A percentile compares a stretch with the other conserved stretches of the same genome.
These are phyloP conservation scores for Callyntrura guangdongensis DNA, from an alignment of 2,888 invertebrate genomes.

Conservation along the genomic window DNA sequence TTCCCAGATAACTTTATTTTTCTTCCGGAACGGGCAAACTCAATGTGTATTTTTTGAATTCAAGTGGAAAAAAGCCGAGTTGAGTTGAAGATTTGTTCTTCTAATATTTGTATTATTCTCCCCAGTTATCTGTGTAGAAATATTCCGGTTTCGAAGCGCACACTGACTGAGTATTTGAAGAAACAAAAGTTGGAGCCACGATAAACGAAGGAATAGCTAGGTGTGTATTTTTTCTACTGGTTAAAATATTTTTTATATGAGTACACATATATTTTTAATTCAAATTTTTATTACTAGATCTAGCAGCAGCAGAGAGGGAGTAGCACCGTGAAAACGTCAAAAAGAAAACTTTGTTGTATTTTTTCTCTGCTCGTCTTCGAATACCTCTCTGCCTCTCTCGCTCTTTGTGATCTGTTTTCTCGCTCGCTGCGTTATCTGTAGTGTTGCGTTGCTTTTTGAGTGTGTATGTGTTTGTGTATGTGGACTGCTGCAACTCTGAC, in stretches of 20 bases:
- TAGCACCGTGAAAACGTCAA: constrained; percentile 23
- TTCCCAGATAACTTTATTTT: too few species aligned
- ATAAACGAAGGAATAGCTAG: neutral
- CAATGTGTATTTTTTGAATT: too few species aligned
- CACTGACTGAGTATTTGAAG: constrained; percentile 67
- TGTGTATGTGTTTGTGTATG: neutral
- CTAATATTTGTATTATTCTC: neutral
- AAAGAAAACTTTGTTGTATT: neutral
- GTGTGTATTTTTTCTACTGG: neutral
- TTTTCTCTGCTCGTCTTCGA: neutral
- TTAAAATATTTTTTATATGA: neutral
- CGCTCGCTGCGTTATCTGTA: neutral
- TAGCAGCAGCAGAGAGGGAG: too few species aligned
- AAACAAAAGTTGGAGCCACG: neutral
- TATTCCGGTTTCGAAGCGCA: constrained; percentile 63
- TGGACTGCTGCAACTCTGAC: constrained; percentile 31
- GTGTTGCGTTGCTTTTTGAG: neutral
- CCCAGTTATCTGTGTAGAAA: neutral
- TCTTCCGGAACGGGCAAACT: too few species aligned
- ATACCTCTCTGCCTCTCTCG: neutral
- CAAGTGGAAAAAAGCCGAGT: neutral
- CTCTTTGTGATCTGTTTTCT: neutral
- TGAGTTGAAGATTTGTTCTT: neutral
- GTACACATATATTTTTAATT: neutral
- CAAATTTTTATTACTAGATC: neutral